These are phyloP conservation scores for Setophaga coronata DNA, from an alignment of 2,113 vertebrate genomes.

Conservation along the genomic window DNA sequence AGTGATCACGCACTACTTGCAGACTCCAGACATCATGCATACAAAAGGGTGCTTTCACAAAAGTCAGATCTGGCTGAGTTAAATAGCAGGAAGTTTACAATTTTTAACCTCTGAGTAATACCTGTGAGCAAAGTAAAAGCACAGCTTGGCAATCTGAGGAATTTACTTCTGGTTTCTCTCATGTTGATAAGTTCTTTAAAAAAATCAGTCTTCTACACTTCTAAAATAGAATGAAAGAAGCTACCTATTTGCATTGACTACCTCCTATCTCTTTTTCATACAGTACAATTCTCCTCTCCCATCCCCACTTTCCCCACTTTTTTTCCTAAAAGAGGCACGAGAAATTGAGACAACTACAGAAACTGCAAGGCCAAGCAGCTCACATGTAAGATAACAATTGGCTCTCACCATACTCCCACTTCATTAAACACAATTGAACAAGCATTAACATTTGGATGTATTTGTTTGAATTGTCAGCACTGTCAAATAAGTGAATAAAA, in stretches of 20 bases:
- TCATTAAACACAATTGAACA: neutral
- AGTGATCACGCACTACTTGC: accelerated
- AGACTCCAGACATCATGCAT: neutral
- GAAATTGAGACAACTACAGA: neutral
- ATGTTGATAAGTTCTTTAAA: neutral
- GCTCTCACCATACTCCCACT: neutral
- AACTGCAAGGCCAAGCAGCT: neutral
- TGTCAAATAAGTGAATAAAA: neutral
- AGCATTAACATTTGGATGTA: neutral
- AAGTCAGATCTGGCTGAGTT: neutral
- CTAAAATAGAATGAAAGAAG: neutral
- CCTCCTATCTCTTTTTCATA: neutral
- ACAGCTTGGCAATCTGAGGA: neutral
- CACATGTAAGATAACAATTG: neutral
- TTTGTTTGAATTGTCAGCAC: neutral
- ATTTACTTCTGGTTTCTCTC: neutral
- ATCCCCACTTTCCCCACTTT: neutral
- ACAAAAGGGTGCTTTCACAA: neutral
- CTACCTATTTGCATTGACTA: neutral
- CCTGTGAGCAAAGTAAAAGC: neutral
- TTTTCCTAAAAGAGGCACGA: neutral
- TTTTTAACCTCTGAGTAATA: slow-evolving; percentile 1
- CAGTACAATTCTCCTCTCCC: neutral
- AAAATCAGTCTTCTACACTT: neutral
- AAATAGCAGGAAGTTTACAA: neutral